Base-by-base conservation (phyloP, 2,888 invertebrate species). In the Crioceris asparagi region DNA sequence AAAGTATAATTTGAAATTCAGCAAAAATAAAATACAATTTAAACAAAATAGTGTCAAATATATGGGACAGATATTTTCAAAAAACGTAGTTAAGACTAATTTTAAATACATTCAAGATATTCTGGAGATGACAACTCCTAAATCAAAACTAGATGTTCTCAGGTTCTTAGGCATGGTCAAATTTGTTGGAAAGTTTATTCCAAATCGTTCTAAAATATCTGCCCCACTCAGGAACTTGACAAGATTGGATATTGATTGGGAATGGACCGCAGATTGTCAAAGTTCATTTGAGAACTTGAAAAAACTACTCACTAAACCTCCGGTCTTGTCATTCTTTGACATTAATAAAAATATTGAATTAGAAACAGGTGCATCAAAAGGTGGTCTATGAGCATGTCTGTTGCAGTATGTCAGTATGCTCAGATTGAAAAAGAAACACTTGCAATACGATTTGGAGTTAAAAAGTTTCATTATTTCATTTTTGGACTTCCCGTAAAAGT, bases 341-440 rank as follows among this genome's bases (percentile, higher is more conserved):
- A 12, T 11, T 21, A 19, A 30, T 23, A 36, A 34, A 10, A 6
- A 6, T 21, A 21, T 10, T 21, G 12, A 7, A 25, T 25, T 34
- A 14, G 26, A 23, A 25, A 26, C 10, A 34, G 34, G 26, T 18
- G 25, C 26, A 14, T 34, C 34, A 14, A 23, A 26, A 14, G 23
- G 17, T 26, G 25, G 16, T 21, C 21, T 21, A 7, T 21, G 6
- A 21, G 21, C 10, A 7, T 21, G 7, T 7, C 21, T 21, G 10
- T 7, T 7, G 10, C 21, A 10, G 21, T 7, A 10, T 10, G 10
- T 7, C 21, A 25, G 8, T 29, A 38, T 14, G 32, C 57, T 3
- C 59, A 63, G 45, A 58, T 62, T 3, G 60, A 63, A 47, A 61
- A 61, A 38, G 57, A 62, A 44, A 37, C 57, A 2, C 42, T 61